phyloP scores from a whole-genome alignment of 1,140 invertebrate genomes.

The Phymorhynchus buccinoides region DNA sequence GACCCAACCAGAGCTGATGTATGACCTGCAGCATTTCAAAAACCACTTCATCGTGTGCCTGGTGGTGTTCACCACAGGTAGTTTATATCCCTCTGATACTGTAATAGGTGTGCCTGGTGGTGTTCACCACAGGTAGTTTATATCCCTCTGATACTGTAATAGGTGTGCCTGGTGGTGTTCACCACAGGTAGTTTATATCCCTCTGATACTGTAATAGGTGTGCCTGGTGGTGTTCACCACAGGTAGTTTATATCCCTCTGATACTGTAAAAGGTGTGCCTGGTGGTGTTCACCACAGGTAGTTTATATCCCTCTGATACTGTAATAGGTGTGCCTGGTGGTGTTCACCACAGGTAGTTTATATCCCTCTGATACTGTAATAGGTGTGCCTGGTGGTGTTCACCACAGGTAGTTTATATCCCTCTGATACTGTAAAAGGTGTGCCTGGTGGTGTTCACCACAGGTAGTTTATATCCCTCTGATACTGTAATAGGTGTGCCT shows the following conservation, averaged over 20 bases:
- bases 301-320: neutral
- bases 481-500: conserved; percentile 29
- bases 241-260: conserved; percentile 46
- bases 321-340: conserved; percentile 43
- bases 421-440: neutral
- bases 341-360: conserved; percentile 59
- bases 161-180: conserved; percentile 53
- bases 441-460: conserved; percentile 57
- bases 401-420: conserved; percentile 54
- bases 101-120: conserved; percentile 45
- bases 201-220: neutral
- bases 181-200: conserved; percentile 54
- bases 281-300: conserved; percentile 62
- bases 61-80: conserved; percentile 62
- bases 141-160: neutral
- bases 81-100: neutral
- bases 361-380: neutral
- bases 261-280: conserved; percentile 31
- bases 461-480: conserved; percentile 46
- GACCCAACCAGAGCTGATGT: conserved; percentile 57
- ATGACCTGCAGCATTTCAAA: conserved; percentile 54
- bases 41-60: conserved; percentile 59
- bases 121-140: conserved; percentile 59
- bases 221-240: conserved; percentile 58
- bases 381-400: conserved; percentile 50